Conservation (phyloP, 1,140 invertebrate genomes). For the Zaprionus vittiger region DNA sequence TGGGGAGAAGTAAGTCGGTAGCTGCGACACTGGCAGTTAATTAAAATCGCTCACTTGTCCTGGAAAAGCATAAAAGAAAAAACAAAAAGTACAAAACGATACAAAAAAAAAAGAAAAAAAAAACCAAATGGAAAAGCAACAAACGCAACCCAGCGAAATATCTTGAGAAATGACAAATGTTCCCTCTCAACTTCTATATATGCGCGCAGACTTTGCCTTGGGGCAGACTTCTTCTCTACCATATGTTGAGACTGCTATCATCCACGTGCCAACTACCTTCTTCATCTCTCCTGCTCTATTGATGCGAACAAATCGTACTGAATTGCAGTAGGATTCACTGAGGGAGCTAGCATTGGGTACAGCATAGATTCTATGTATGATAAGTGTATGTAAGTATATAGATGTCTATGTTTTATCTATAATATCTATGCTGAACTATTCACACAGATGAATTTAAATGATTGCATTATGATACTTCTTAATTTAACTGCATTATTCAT, state of each 20-base stretch:
- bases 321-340: background rate
- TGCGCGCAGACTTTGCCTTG: background rate
- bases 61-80: constrained; percentile 27
- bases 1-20: constrained; percentile 20
- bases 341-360: background rate
- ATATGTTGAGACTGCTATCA: constrained; percentile 14
- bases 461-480: too few species aligned
- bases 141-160: constrained; percentile 12
- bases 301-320: background rate
- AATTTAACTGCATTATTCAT: too few species aligned
- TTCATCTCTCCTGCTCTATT: background rate
- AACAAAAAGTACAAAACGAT: constrained; percentile 7
- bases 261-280: background rate
- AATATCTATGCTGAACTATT: too few species aligned
- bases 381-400: too few species aligned
- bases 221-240: constrained; percentile 12
- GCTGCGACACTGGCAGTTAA: constrained; percentile 69
- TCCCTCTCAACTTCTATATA: constrained; percentile 25
- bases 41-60: constrained; percentile 67
- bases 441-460: too few species aligned
- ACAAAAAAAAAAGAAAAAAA: constrained; percentile 35
- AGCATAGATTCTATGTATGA: background rate
- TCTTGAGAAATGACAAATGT: constrained; percentile 46
- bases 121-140: background rate
- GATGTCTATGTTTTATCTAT: too few species aligned